Percentiles rank a stretch among this genome's conserved stretches.
Evolutionary conservation across 2,888 invertebrate species (phyloP).

Genomic region (Colletes collaris): DNA sequence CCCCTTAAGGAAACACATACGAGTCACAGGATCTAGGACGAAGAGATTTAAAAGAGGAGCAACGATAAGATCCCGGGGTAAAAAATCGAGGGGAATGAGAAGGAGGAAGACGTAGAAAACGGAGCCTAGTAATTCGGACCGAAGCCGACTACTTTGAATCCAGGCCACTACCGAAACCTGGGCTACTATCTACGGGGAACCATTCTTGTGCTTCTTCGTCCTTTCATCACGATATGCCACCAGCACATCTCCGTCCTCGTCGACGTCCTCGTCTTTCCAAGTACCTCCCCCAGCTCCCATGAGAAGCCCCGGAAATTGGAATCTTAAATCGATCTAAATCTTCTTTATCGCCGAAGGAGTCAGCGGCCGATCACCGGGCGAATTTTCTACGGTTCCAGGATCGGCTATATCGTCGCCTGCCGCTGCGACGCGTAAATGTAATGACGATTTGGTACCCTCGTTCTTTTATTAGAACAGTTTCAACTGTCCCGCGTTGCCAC

Average conservation of each 20-base stretch:
- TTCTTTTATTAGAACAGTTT: slow-evolving; percentile 46
- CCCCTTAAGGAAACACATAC: background rate
- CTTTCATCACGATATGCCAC: slow-evolving; percentile 65
- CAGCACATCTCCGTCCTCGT: slow-evolving; percentile 50
- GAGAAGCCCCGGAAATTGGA: slow-evolving; percentile 78
- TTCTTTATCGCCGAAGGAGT: slow-evolving; percentile 71
- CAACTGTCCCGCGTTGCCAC: too few species aligned
- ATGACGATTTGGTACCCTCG: slow-evolving; percentile 45
- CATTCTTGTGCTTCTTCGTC: slow-evolving; percentile 56
- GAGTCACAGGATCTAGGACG: background rate
- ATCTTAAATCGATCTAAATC: slow-evolving; percentile 80
- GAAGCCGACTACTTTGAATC: slow-evolving; percentile 52
- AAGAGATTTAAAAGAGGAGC: background rate
- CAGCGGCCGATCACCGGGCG: slow-evolving; percentile 51
- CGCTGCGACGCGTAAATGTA: slow-evolving; percentile 62
- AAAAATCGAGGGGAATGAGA: slow-evolving; percentile 15
- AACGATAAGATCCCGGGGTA: slow-evolving; percentile 27
- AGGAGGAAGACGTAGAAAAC: slow-evolving; percentile 15
- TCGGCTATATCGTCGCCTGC: slow-evolving; percentile 49
- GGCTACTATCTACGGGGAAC: slow-evolving; percentile 53
- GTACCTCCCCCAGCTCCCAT: slow-evolving; percentile 50
- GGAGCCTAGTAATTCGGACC: slow-evolving; percentile 63
- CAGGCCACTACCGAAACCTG: slow-evolving; percentile 48
- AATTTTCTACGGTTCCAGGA: slow-evolving; percentile 55
- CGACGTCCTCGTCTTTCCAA: slow-evolving; percentile 44